These are phyloP conservation scores for Axis porcinus DNA, from an alignment of 2,113 vertebrate species.

Conservation along the genomic window DNA sequence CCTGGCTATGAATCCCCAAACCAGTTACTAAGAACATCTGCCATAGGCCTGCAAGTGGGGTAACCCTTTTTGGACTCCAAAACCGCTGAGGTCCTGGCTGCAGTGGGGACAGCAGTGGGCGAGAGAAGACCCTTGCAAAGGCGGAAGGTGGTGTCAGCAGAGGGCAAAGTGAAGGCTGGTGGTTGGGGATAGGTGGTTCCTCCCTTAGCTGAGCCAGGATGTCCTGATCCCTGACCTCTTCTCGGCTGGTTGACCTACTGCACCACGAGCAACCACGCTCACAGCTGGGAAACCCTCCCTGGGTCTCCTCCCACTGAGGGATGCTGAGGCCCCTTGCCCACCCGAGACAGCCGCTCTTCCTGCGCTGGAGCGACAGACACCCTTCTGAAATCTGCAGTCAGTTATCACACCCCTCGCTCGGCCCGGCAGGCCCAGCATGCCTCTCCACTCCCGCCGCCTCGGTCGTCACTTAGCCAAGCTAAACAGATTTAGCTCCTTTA, in stretches of 20 bases:
- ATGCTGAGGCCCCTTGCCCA: neutral
- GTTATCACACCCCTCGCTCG: constrained; percentile 62
- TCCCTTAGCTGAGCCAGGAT: neutral
- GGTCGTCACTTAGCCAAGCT: constrained; percentile 73
- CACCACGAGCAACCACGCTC: neutral
- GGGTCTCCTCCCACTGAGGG: neutral
- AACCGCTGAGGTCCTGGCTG: neutral
- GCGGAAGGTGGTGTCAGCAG: neutral
- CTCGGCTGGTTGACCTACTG: neutral
- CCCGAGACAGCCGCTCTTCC: constrained; percentile 11
- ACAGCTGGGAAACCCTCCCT: neutral
- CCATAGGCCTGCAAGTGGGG: neutral
- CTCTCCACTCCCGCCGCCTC: constrained; percentile 67
- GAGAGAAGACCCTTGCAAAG: neutral
- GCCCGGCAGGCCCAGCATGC: constrained; percentile 65
- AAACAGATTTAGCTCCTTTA: constrained; percentile 78
- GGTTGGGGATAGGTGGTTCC: neutral
- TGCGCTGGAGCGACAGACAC: constrained; percentile 28
- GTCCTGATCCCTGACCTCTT: neutral
- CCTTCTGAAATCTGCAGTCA: constrained; percentile 64
- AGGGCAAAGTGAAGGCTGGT: neutral
- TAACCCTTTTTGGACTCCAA: neutral
- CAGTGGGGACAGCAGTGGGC: neutral
- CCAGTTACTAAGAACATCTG: neutral
- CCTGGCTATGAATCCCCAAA: neutral